Percentiles rank a stretch among this genome's conserved stretches.
These are phyloP conservation scores for Lithophane leautieri DNA, from an alignment of 2,888 invertebrate species.

Conservation along the genomic window DNA sequence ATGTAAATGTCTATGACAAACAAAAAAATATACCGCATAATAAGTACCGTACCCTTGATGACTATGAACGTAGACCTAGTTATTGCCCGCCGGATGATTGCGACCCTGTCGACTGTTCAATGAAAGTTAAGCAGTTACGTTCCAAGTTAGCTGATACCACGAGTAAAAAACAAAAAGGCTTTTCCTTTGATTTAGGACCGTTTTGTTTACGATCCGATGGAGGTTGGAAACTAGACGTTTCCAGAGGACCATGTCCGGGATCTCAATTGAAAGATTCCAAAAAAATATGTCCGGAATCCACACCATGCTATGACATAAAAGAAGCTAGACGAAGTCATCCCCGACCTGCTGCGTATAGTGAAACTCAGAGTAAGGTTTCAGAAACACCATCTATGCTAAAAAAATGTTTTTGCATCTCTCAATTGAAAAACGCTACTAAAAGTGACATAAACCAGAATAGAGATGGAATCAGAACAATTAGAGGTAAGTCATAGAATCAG, in stretches of 20 bases:
- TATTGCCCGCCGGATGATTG: conserved; percentile 61
- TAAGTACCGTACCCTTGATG: neutral
- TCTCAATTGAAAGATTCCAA: no score
- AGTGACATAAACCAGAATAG: conserved; percentile 15
- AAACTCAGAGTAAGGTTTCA: neutral
- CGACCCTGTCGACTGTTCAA: conserved; percentile 53
- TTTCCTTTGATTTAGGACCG: no score
- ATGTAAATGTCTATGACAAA: conserved; percentile 34
- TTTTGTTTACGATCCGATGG: no score
- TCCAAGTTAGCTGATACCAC: no score
- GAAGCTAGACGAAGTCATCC: neutral
- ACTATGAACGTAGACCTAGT: conserved; percentile 25
- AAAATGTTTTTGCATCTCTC: conserved; percentile 19
- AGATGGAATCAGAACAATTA: neutral
- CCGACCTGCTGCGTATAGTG: neutral
- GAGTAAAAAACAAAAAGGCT: no score
- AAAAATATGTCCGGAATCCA: neutral
- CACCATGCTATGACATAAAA: neutral
- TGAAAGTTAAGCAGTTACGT: conserved; percentile 41
- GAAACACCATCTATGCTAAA: neutral
- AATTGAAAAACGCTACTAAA: conserved; percentile 8
- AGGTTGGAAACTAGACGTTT: no score
- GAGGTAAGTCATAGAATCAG: conserved; percentile 24
- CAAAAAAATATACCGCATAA: conserved; percentile 2
- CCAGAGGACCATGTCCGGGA: no score